These are phyloP conservation scores for Typhlichthys subterraneus DNA, from an alignment of 2,797 vertebrate species.

Conservation along the genomic window DNA sequence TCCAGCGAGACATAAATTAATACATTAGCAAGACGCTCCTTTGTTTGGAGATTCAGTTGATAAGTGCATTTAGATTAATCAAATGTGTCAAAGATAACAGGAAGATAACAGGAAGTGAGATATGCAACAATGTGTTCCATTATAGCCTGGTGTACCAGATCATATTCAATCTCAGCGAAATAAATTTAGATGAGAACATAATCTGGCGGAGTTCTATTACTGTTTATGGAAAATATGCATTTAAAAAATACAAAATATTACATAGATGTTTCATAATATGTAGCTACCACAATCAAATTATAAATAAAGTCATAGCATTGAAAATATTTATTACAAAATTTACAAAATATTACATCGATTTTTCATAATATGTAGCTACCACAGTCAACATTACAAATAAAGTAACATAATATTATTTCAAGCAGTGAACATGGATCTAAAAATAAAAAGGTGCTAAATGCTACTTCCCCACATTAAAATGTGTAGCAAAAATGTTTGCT, in stretches of 20 bases:
- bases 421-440: background rate
- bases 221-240: constrained; percentile 26
- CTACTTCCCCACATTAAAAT: constrained; percentile 60
- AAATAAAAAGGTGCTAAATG: background rate
- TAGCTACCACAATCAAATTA: background rate
- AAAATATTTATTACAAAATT: constrained; percentile 65
- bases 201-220: background rate
- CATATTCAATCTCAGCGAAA: no score
- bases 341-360: constrained; percentile 43
- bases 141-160: no score
- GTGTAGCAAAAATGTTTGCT: constrained; percentile 76
- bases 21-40: no score
- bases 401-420: background rate
- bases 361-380: constrained; percentile 9
- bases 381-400: background rate
- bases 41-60: no score
- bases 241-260: constrained; percentile 55
- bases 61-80: no score
- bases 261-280: constrained; percentile 28
- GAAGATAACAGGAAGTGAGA: background rate
- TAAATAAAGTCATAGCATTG: no score
- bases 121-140: background rate
- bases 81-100: background rate
- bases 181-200: no score
- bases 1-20: no score